Evolutionary conservation across 2,888 invertebrate genomes (phyloP), one percentile per base, ranked within the genome.

Genomic region (Cosmia pyralina): DNA sequence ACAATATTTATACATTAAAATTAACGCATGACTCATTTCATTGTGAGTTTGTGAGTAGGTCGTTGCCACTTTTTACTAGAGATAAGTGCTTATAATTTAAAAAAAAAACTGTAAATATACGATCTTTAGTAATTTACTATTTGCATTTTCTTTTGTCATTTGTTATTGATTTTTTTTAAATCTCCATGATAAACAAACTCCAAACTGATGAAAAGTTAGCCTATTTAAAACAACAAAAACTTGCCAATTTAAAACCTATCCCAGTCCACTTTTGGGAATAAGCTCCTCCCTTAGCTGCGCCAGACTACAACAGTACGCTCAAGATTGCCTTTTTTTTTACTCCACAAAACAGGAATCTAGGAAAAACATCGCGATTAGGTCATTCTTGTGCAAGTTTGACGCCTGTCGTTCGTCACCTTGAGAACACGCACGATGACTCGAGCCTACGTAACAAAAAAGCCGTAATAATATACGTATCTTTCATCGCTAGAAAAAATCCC

Each of bases 11-110:
- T 75, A 63, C 13, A 53, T 78, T 63, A n/a, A 77, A 79, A 76
- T 76, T 79, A 63, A 69, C 64, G 44, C 65, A 69, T 87, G 87
- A 88, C 57, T 88, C 85, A 87, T 83, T 77, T 73, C 74, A 76
- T 77, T 76, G 58, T 65, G 65, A 74, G 58, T 81, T 77, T 76
- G 58, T 65, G 65, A 74, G 58, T 80, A 77, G 84, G 85, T 84
- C 81, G 72, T 84, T 85, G 68, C 68, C 77, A 69, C 60, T 77
- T 78, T 83, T 80, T 82, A 71, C 65, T 82, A 72, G 69, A 75
- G 77, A 85, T 80, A 83, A 64, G 13, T 63, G 53, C 75, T 77
- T 50, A 44, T 22, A 48, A 13, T 55, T 19, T 2, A 34, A 41
- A 55, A 66, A 55, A 66, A 67, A 60, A 69, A 38, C 38, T 19